Conservation (phyloP, 2,888 invertebrate genomes). For the Galeopsomyia nigrocyanea region DNA sequence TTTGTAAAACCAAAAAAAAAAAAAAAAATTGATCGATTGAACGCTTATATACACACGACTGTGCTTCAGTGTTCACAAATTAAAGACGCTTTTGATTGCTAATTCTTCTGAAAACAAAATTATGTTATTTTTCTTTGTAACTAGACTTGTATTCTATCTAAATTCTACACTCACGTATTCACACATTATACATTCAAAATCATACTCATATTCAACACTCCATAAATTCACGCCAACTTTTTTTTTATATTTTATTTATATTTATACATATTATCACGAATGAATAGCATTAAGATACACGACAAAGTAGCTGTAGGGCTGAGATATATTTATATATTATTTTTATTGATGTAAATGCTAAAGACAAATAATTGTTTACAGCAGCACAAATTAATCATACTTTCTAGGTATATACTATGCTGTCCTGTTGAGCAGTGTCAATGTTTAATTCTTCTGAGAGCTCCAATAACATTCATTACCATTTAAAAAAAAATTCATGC, state of each 20-base stretch:
- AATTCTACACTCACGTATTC: constrained; percentile 9
- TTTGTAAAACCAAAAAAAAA: no score
- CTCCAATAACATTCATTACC: background rate
- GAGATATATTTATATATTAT: constrained; percentile 6
- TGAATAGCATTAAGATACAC: constrained; percentile 1
- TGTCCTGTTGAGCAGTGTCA: constrained; percentile 18
- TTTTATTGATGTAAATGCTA: background rate
- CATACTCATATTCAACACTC: constrained; percentile 8
- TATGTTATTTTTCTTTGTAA: background rate
- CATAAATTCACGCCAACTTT: background rate
- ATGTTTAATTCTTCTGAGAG: constrained; percentile 7
- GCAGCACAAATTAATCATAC: constrained; percentile 22
- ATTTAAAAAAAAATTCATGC: background rate
- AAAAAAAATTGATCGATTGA: constrained; percentile 24
- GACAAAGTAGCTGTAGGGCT: background rate
- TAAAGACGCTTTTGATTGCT: constrained; percentile 31
- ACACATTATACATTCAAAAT: background rate
- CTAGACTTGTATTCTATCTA: background rate
- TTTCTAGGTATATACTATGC: constrained; percentile 21
- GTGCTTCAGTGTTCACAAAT: constrained; percentile 33
- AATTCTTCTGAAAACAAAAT: constrained; percentile 28
- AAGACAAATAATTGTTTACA: constrained; percentile 10
- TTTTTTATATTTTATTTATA: background rate
- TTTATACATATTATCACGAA: background rate
- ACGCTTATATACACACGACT: background rate